Evolutionary conservation across 1,140 invertebrate species (phyloP).

Genomic region (Drosophila aff.): DNA sequence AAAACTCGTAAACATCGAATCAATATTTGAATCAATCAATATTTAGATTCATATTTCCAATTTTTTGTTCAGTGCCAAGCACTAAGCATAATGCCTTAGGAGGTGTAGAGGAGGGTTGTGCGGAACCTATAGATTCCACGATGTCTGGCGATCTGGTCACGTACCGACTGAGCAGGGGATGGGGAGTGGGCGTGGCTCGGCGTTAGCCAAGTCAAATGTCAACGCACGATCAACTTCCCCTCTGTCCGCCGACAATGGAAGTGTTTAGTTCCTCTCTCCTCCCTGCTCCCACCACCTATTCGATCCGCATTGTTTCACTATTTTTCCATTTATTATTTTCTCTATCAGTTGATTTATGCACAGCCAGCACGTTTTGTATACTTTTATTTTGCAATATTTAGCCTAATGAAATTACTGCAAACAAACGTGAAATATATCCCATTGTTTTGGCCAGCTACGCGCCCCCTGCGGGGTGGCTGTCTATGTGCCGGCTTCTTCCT

Average conservation of each 20-base stretch:
- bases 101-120: not conserved
- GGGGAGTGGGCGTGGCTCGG: slow-evolving; percentile 44
- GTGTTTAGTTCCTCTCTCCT: slow-evolving; percentile 12
- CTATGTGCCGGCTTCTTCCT: slow-evolving; percentile 17
- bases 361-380: slow-evolving; percentile 14
- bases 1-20: no score
- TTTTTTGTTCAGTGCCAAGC: not conserved
- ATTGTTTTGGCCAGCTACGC: slow-evolving; percentile 31
- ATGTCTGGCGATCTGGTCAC: slow-evolving; percentile 49
- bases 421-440: slow-evolving; percentile 46
- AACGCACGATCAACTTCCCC: slow-evolving; percentile 42
- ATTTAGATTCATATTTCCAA: no score
- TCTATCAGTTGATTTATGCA: slow-evolving; percentile 47
- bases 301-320: slow-evolving; percentile 27
- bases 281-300: not conserved
- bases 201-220: slow-evolving; percentile 56
- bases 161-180: slow-evolving; percentile 23
- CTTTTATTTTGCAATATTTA: slow-evolving; percentile 34
- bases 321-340: slow-evolving; percentile 22
- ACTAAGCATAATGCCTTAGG: not conserved
- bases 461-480: slow-evolving; percentile 1
- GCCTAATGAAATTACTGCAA: slow-evolving; percentile 51
- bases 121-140: slow-evolving; percentile 28
- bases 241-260: slow-evolving; percentile 4
- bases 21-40: no score